Percentiles rank a stretch among this genome's conserved stretches.
Conservation (phyloP, 2,888 invertebrate genomes). For the Nebria brevicollis region DNA sequence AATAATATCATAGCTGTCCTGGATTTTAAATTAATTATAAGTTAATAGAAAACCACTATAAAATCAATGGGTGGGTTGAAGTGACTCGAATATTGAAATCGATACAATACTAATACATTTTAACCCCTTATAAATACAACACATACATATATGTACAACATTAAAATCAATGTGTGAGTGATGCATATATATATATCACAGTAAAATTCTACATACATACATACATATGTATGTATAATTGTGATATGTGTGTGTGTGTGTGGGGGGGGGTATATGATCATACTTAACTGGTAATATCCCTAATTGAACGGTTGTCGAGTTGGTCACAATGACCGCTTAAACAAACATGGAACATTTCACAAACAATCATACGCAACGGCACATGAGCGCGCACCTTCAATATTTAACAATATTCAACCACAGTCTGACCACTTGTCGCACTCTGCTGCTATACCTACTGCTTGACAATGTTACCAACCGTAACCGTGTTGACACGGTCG, state of each 20-base stretch:
- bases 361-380: slow-evolving; percentile 36
- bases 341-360: slow-evolving; percentile 36
- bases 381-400: slow-evolving; percentile 18
- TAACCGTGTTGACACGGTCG: background rate
- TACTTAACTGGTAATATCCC: slow-evolving; percentile 41
- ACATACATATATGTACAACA: slow-evolving; percentile 11
- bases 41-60: slow-evolving; percentile 12
- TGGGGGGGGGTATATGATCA: background rate
- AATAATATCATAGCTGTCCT: background rate
- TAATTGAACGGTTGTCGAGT: slow-evolving; percentile 40
- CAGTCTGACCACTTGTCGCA: slow-evolving; percentile 1
- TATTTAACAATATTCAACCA: slow-evolving; percentile 1
- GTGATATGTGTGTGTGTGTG: background rate
- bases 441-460: background rate
- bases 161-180: background rate
- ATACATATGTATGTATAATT: background rate
- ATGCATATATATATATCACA: background rate
- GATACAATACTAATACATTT: slow-evolving; percentile 36
- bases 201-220: no score
- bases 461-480: background rate
- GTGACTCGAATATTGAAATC: slow-evolving; percentile 23
- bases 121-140: slow-evolving; percentile 14
- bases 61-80: slow-evolving; percentile 17
- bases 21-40: slow-evolving; percentile 18
- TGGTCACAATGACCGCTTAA: slow-evolving; percentile 24